Evolutionary conservation across 1,140 invertebrate genomes (phyloP).

Genomic region (Drosophila littoralis): DNA sequence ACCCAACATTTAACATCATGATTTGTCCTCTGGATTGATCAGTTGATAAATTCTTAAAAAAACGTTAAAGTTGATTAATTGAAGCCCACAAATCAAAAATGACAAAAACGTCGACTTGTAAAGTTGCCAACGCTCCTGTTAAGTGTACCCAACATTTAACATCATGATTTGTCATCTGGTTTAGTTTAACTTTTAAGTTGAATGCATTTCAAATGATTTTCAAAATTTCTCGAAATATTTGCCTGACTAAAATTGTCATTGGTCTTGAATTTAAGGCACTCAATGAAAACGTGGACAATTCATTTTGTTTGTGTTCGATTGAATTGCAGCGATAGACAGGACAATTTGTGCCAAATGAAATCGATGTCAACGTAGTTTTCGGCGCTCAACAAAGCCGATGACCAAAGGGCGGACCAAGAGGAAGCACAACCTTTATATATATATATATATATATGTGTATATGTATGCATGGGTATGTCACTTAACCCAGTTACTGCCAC

Average conservation of each 20-base stretch:
- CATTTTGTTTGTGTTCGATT: conserved; percentile 14
- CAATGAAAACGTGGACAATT: conserved; percentile 25
- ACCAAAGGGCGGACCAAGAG: conserved; percentile 7
- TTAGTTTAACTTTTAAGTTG: background rate
- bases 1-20: background rate
- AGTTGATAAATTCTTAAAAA: too few species aligned
- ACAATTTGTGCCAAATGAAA: conserved; percentile 32
- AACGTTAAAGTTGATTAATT: too few species aligned
- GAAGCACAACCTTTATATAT: background rate
- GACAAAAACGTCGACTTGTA: background rate
- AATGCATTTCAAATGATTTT: background rate
- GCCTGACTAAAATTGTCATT: background rate
- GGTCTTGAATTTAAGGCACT: background rate
- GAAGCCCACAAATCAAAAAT: too few species aligned
- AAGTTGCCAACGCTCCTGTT: background rate
- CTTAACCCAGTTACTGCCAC: conserved; percentile 68
- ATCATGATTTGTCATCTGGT: too few species aligned
- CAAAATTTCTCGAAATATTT: background rate
- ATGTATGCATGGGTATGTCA: background rate
- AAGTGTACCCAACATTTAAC: background rate
- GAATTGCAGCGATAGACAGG: conserved; percentile 23
- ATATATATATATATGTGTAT: background rate
- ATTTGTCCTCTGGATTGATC: too few species aligned
- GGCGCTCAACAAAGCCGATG: conserved; percentile 28
- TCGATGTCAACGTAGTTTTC: conserved; percentile 43